These are phyloP conservation scores for Poicephalus meyeri DNA, from an alignment of 2,113 vertebrate genomes.

Conservation along the genomic window DNA sequence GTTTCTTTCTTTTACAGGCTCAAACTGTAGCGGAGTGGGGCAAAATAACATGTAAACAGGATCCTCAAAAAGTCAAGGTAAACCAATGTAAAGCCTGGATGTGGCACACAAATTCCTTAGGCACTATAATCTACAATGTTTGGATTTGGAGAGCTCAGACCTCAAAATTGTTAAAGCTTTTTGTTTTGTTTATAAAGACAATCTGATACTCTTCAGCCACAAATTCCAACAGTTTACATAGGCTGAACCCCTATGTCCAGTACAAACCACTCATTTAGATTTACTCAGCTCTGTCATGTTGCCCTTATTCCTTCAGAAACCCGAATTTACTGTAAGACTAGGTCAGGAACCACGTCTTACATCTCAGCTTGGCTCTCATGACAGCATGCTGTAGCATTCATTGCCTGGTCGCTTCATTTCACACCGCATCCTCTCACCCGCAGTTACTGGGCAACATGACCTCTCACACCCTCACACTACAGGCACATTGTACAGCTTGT, in stretches of 20 bases:
- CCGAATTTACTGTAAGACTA: neutral
- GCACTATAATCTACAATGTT: neutral
- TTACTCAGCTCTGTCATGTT: neutral
- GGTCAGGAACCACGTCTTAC: neutral
- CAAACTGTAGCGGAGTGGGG: neutral
- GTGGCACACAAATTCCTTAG: neutral
- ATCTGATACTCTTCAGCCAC: neutral
- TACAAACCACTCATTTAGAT: neutral
- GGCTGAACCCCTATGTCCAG: neutral
- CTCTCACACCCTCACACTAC: neutral
- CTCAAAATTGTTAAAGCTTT: neutral
- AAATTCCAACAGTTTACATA: neutral
- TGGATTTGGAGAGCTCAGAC: neutral
- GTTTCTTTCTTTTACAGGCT: neutral
- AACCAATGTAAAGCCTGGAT: neutral
- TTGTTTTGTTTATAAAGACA: neutral
- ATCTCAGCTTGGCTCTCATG: neutral
- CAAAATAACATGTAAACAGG: neutral
- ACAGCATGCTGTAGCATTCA: neutral
- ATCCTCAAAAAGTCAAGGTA: neutral
- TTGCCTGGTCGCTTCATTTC: neutral
- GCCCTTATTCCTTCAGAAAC: neutral
- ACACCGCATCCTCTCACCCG: neutral
- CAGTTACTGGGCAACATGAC: accelerated
- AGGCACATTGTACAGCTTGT: accelerated